Conservation (phyloP, 2,888 invertebrate genomes). For the Nomada fabriciana region DNA sequence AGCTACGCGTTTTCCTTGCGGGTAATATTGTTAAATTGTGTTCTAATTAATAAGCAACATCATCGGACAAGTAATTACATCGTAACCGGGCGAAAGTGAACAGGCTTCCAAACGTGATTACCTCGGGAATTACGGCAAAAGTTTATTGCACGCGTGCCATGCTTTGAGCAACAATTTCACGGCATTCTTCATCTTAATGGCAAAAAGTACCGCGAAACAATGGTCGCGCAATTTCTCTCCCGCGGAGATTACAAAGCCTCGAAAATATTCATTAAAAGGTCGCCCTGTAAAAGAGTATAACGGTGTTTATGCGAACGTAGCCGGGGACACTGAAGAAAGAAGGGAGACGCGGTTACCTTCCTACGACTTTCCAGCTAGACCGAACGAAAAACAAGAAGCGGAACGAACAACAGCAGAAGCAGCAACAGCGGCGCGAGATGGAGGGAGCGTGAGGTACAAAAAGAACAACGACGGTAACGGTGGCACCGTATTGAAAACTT, state of each 20-base stretch:
- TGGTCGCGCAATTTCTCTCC: conserved; percentile 28
- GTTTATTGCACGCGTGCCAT: not conserved
- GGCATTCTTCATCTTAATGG: conserved; percentile 6
- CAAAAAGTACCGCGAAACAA: conserved; percentile 24
- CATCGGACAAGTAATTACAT: not conserved
- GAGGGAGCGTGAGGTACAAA: not conserved
- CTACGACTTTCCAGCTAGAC: conserved; percentile 38
- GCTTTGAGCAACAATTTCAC: conserved; percentile 22
- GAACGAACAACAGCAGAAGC: conserved; percentile 15
- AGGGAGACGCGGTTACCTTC: conserved; percentile 18
- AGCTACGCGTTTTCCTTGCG: not conserved
- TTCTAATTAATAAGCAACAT: not conserved
- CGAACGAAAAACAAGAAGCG: conserved; percentile 39
- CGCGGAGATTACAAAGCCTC: conserved; percentile 41
- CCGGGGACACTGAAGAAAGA: not conserved
- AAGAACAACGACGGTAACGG: conserved; percentile 34
- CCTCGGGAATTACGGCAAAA: not conserved
- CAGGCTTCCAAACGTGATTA: not conserved
- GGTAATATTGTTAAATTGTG: too few species aligned
- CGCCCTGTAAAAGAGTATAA: conserved; percentile 16
- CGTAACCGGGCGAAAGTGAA: not conserved
- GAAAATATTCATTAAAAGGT: conserved; percentile 59
- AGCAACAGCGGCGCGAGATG: conserved; percentile 5
- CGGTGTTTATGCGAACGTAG: conserved; percentile 29
- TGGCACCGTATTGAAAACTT: conserved; percentile 74